Conservation (phyloP, 64 coral and sea anemone species). For the Pachyseris speciosa region DNA sequence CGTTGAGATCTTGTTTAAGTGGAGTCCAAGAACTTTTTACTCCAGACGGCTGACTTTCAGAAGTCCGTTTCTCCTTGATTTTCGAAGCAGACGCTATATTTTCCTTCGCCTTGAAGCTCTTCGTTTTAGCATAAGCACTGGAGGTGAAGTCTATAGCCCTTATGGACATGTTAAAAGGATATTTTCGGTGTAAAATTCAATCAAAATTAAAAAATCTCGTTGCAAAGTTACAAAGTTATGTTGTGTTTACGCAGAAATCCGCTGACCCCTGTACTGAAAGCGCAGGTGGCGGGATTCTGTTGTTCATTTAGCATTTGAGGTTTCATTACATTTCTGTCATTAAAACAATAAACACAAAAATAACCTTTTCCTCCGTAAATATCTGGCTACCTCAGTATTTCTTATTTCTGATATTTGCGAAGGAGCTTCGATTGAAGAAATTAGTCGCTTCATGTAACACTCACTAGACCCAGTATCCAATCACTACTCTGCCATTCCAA, state of each 20-base stretch:
- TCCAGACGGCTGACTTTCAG: slow-evolving; percentile 48
- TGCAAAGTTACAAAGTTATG: neutral
- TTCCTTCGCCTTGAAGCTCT: slow-evolving; percentile 93
- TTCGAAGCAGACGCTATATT: slow-evolving; percentile 73
- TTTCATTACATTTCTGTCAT: too few relatives aligned
- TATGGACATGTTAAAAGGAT: slow-evolving; percentile 65
- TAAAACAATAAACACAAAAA: too few relatives aligned
- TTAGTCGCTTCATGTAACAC: neutral
- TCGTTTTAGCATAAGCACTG: slow-evolving; percentile 89
- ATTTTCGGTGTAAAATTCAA: neutral
- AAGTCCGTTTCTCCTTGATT: slow-evolving; percentile 71
- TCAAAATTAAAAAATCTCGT: neutral
- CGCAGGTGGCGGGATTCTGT: neutral
- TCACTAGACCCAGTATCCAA: neutral
- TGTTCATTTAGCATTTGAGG: neutral
- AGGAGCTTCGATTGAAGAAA: neutral
- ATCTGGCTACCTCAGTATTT: too few relatives aligned
- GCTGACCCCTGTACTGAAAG: slow-evolving; percentile 11
- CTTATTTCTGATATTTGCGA: too few relatives aligned
- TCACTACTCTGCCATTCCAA: neutral
- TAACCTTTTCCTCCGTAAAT: too few relatives aligned
- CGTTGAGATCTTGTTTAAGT: slow-evolving; percentile 87
- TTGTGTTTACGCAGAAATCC: neutral
- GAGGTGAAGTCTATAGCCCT: slow-evolving; percentile 85
- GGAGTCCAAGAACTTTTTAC: slow-evolving; percentile 96